These are phyloP conservation scores for Diarsia mendica DNA, from an alignment of 2,888 invertebrate genomes.

Conservation along the genomic window DNA sequence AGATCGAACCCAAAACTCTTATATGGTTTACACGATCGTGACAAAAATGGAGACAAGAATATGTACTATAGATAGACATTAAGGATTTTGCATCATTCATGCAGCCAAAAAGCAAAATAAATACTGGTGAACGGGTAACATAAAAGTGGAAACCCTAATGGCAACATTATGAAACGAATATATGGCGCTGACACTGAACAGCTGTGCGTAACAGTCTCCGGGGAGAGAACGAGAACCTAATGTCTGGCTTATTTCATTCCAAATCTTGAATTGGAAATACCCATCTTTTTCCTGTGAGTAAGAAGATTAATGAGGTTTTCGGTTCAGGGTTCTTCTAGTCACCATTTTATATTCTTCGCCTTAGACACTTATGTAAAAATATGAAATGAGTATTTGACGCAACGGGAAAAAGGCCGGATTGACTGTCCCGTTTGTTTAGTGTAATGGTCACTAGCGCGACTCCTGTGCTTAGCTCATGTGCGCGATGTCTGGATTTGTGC, in stretches of 20 bases:
- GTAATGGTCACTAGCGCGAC: no score
- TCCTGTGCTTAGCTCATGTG: no score
- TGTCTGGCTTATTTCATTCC: slow-evolving; percentile 22
- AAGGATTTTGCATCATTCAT: no score
- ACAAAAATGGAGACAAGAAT: no score
- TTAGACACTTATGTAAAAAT: no score
- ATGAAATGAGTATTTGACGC: no score
- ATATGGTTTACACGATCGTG: no score
- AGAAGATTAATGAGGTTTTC: background rate
- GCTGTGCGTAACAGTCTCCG: slow-evolving; percentile 4
- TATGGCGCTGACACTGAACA: slow-evolving; percentile 37
- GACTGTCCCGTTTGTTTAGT: no score
- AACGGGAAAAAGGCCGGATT: no score
- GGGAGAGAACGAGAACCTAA: slow-evolving; percentile 8
- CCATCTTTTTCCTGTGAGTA: background rate
- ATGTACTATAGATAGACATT: no score
- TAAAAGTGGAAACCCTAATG: slow-evolving; percentile 21
- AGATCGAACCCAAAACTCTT: background rate
- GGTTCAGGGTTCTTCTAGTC: background rate
- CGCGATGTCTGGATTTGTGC: no score
- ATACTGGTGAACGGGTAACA: no score
- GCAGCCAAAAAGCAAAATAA: background rate
- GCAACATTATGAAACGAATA: slow-evolving; percentile 30
- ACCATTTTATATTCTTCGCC: background rate
- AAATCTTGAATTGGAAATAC: slow-evolving; percentile 4